These are phyloP conservation scores for Xenops minutus DNA, from an alignment of 2,797 vertebrate species.

Conservation along the genomic window DNA sequence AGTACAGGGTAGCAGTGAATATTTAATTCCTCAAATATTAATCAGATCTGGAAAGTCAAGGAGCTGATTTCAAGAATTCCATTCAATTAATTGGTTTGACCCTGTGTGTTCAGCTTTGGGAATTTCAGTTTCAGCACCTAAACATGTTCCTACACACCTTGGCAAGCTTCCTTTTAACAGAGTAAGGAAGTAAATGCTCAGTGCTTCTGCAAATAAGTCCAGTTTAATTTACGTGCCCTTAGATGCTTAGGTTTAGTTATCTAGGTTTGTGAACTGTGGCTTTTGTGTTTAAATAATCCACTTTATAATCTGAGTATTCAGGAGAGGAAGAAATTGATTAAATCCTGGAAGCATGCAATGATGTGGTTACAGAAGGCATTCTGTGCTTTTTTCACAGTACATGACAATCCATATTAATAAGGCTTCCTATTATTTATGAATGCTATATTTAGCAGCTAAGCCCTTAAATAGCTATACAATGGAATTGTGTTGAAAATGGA, in stretches of 20 bases:
- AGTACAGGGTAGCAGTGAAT: not conserved
- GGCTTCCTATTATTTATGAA: conserved; percentile 65
- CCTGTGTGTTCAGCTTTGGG: not conserved
- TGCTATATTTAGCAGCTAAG: conserved; percentile 64
- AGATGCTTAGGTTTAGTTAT: not conserved
- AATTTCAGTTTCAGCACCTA: not conserved
- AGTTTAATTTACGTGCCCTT: not conserved
- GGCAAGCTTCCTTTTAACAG: not conserved
- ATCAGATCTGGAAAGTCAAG: not conserved
- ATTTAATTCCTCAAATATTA: not conserved
- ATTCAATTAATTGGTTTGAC: not conserved
- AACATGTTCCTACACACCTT: not conserved
- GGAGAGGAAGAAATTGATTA: conserved; percentile 64
- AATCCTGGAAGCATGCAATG: conserved; percentile 63
- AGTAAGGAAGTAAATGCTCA: not conserved
- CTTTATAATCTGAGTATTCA: conserved; percentile 41
- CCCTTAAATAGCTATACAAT: conserved; percentile 59
- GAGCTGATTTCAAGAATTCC: not conserved
- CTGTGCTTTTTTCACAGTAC: conserved; percentile 30
- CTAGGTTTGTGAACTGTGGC: not conserved
- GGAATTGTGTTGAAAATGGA: conserved; percentile 64
- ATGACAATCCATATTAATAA: conserved; percentile 68
- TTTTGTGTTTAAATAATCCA: conserved; percentile 37
- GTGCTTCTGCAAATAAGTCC: not conserved
- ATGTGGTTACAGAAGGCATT: conserved; percentile 58